Conservation (phyloP, 2,113 vertebrate genomes). For the Echinops telfairi region DNA sequence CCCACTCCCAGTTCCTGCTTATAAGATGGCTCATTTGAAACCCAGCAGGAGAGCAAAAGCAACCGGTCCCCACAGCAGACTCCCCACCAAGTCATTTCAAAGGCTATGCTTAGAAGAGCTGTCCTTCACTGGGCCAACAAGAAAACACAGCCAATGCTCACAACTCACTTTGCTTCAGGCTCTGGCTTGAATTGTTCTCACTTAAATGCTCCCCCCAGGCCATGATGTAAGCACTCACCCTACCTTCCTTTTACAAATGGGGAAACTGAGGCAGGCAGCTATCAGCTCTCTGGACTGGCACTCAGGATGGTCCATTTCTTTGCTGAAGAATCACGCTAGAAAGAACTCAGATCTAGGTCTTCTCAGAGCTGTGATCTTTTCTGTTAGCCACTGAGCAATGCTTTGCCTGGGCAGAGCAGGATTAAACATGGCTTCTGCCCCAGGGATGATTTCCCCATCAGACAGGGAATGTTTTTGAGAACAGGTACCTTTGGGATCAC, state of each 20-base stretch:
- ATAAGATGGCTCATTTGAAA: too few relatives aligned
- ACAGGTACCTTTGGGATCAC: background rate
- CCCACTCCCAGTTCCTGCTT: too few relatives aligned
- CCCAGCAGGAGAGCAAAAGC: too few relatives aligned
- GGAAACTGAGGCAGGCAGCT: background rate
- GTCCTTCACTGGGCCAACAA: too few relatives aligned
- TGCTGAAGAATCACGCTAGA: background rate
- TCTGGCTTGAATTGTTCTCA: background rate
- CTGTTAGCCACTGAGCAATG: background rate
- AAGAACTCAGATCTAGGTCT: background rate
- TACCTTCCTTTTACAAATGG: background rate
- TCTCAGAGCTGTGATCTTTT: background rate
- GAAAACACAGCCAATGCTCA: background rate
- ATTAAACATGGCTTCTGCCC: background rate
- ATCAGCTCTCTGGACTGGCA: accelerated
- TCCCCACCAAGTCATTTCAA: too few relatives aligned
- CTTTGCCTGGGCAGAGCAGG: background rate
- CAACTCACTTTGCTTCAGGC: accelerated
- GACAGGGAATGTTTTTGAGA: background rate
- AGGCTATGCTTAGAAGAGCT: too few relatives aligned
- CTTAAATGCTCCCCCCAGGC: background rate
- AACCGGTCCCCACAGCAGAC: too few relatives aligned
- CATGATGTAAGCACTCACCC: too few relatives aligned
- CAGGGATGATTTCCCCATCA: background rate
- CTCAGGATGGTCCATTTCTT: background rate